Evolutionary conservation across 2,113 vertebrate genomes (phyloP), one percentile per base, ranked within the genome.

Genomic region (Coracopsis vasa): DNA sequence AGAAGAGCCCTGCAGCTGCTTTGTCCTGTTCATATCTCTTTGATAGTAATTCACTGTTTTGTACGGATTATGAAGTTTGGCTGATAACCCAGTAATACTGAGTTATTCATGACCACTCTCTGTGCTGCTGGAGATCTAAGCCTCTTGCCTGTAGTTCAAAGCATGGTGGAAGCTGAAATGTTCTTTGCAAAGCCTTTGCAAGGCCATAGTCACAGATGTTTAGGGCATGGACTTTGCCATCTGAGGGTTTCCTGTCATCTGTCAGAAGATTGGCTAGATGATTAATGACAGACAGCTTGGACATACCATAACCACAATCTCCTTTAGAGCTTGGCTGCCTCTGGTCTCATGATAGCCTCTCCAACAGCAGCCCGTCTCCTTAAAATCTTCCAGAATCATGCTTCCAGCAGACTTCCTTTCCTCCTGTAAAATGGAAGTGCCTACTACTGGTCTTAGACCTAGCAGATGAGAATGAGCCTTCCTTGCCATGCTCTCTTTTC

Each of bases 1-100:
- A 29, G 44, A 91, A 80, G 74, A 81, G 80, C 88, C 93, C 93
- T 83, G 88, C 28, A 95, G 94, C 86, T 73, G 53, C 90, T 94
- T 80, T 85, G 66, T 62, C 53, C 75, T 39, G 48, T 56, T 86
- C 31, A 2, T 80, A 48, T 78, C 42, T 79, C 66, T 94, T 96
- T 97, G 90, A 95, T 80, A 83, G 61, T 80, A 69, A 93, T 94
- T 92, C 6, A 28, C 74, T 92, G 44, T 82, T 97, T 94, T 58
- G 4, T 58, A 24, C 23, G 45, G 64, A 81, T 78, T 65, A 70
- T 44, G 69, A 74, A 89, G 69, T 67, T 69, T 86, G 87, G 53
- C 48, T 92, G 86, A 53, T 29, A 74, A 88, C 41, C 47, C 51
- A 42, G 41, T 50, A 81, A 92, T 69, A 77, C 39, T 6, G 0